phyloP scores from a whole-genome alignment of 2,888 invertebrate genomes.

The Melanophora roralis region DNA sequence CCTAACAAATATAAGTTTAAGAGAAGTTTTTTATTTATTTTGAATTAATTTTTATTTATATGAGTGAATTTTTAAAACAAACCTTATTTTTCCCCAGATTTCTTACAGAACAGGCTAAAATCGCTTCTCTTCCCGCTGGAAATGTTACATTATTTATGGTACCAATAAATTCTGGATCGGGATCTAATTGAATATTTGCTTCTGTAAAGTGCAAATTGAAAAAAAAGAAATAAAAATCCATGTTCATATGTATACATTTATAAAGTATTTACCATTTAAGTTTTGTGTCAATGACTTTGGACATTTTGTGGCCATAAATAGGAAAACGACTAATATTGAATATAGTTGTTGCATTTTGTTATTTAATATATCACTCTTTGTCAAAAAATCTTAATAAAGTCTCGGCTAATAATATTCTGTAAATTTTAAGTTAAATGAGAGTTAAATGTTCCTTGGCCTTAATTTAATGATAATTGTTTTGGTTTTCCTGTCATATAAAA shows the following conservation, averaged over 20 bases:
- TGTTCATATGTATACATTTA: neutral
- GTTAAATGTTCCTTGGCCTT: neutral
- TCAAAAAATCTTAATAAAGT: slow-evolving; percentile 22
- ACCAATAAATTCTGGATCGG: slow-evolving; percentile 77
- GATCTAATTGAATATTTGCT: slow-evolving; percentile 74
- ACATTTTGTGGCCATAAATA: slow-evolving; percentile 72
- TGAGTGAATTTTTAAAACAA: no score
- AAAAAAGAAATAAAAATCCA: neutral
- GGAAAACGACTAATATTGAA: slow-evolving; percentile 68
- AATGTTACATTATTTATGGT: slow-evolving; percentile 77
- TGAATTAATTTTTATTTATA: no score
- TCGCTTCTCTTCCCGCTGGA: slow-evolving; percentile 77
- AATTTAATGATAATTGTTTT: neutral
- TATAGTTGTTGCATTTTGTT: slow-evolving; percentile 68
- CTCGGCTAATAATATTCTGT: no score
- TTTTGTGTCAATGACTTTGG: slow-evolving; percentile 71
- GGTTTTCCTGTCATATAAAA: neutral
- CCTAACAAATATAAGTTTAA: slow-evolving; percentile 81
- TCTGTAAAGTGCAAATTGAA: slow-evolving; percentile 64
- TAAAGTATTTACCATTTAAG: slow-evolving; percentile 70
- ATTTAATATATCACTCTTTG: neutral
- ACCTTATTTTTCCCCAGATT: slow-evolving; percentile 77
- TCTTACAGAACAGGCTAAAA: slow-evolving; percentile 75
- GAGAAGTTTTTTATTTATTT: no score
- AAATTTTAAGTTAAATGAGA: no score